Conservation (phyloP, 2,113 vertebrate species). For the Campylorhamphus procurvoides region DNA sequence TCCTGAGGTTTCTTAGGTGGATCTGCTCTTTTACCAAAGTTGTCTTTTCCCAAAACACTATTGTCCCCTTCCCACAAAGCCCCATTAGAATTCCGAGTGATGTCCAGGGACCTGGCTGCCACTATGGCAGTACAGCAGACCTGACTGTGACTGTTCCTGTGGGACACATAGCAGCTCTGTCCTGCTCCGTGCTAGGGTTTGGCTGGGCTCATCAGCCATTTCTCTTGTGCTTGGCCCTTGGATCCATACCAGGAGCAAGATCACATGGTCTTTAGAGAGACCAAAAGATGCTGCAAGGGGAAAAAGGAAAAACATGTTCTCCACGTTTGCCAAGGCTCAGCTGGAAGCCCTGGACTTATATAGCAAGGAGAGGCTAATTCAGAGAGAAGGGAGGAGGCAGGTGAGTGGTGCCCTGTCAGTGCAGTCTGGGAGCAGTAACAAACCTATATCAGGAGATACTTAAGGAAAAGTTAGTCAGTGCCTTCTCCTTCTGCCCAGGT, state of each 20-base stretch:
- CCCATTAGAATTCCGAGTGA: neutral
- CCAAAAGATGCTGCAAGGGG: neutral
- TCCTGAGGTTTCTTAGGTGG: neutral
- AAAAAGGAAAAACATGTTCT: neutral
- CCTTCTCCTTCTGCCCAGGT: neutral
- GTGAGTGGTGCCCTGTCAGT: neutral
- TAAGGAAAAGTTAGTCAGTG: neutral
- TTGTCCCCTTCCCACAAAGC: neutral
- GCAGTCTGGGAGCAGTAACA: neutral
- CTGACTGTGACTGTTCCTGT: neutral
- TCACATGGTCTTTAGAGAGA: neutral
- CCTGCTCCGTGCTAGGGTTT: neutral
- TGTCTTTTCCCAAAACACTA: neutral
- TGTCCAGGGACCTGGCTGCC: fast-evolving
- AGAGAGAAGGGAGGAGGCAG: neutral
- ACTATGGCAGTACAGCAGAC: fast-evolving
- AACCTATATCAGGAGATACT: fast-evolving
- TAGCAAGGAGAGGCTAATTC: neutral
- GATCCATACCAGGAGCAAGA: neutral
- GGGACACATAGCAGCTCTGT: neutral
- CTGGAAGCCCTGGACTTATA: neutral
- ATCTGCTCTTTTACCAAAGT: neutral
- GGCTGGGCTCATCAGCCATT: neutral
- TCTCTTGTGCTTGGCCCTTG: fast-evolving
- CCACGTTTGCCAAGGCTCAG: neutral